Conservation (phyloP, 1,140 invertebrate species). For the Pseudachorutes palmiensis region DNA sequence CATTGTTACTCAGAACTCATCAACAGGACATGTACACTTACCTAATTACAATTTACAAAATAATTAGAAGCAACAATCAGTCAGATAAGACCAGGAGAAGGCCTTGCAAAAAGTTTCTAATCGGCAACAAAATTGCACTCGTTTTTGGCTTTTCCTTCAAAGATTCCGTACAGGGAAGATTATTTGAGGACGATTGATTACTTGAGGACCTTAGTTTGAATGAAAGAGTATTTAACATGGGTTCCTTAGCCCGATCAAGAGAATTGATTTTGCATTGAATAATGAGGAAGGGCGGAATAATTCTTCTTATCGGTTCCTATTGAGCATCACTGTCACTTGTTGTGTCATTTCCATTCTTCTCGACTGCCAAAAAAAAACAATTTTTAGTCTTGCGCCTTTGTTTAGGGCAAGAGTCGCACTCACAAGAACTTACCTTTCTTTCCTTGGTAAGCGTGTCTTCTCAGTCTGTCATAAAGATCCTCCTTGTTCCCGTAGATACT, state of each 20-base stretch:
- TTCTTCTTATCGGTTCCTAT: slow-evolving; percentile 9
- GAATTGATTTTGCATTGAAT: slow-evolving; percentile 9
- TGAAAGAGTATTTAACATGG: too few species aligned
- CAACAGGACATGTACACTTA: too few species aligned
- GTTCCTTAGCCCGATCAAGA: too few species aligned
- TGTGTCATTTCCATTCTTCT: slow-evolving; percentile 39
- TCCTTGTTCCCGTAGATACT: slow-evolving; percentile 93
- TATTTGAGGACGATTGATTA: too few species aligned
- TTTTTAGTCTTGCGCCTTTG: too few species aligned
- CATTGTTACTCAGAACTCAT: too few species aligned
- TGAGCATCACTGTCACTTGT: slow-evolving; percentile 40
- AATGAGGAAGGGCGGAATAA: neutral
- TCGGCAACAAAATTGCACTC: neutral
- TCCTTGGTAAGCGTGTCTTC: slow-evolving; percentile 88
- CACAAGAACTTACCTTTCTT: slow-evolving; percentile 70
- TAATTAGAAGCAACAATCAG: neutral
- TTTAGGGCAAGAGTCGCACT: neutral
- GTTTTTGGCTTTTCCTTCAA: neutral
- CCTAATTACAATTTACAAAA: too few species aligned
- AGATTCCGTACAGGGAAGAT: too few species aligned
- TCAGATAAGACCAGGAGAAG: neutral
- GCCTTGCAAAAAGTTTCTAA: neutral
- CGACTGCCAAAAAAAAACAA: slow-evolving; percentile 18
- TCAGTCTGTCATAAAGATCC: slow-evolving; percentile 88
- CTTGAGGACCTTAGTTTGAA: too few species aligned